Evolutionary conservation across 2,113 vertebrate species (phyloP).

Genomic region (Vulpes ferrilata): DNA sequence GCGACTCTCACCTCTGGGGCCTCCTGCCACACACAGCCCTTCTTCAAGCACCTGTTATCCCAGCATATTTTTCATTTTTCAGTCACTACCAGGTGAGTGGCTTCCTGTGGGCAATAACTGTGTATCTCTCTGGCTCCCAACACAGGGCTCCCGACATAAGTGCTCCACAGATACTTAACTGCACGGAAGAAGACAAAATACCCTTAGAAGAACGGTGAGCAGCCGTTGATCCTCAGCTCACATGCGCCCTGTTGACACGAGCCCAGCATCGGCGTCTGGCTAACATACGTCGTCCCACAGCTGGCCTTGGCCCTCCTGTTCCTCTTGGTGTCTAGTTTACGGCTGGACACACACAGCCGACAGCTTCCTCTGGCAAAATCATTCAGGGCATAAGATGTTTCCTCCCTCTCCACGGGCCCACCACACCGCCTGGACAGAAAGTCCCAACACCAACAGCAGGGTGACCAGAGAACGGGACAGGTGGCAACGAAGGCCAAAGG

Average conservation of each 20-base stretch:
- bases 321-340: background rate
- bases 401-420: background rate
- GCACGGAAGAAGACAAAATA: background rate
- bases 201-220: background rate
- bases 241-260: background rate
- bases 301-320: background rate
- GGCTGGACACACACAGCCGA: background rate
- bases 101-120: background rate
- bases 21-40: no score
- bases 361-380: background rate
- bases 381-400: background rate
- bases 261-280: background rate
- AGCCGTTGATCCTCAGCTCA: background rate
- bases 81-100: background rate
- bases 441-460: background rate
- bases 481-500: background rate
- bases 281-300: background rate
- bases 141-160: background rate
- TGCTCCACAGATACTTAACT: background rate
- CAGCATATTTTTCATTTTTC: background rate
- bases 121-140: background rate
- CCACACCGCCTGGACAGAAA: background rate
- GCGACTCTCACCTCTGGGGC: no score
- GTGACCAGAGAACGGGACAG: background rate
- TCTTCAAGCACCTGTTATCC: background rate